Conservation (phyloP, 2,797 vertebrate genomes). For the Clarias platycephalus region DNA sequence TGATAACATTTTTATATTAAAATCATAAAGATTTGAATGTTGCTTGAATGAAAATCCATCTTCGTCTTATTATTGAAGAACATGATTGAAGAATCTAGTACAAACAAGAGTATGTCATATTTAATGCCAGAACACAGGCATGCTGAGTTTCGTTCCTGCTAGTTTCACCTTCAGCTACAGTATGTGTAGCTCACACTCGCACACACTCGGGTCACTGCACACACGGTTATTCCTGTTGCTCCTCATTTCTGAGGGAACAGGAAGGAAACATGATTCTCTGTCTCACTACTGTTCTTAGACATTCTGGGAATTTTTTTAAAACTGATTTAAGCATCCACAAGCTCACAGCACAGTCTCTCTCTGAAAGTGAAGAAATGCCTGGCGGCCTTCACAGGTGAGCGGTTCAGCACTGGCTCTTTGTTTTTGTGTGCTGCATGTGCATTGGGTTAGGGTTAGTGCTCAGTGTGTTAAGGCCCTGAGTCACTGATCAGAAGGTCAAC, state of each 20-base stretch:
- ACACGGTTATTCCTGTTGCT: constrained; percentile 40
- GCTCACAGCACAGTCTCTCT: not conserved
- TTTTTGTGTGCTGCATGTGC: not conserved
- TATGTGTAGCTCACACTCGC: not conserved
- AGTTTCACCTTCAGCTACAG: constrained; percentile 28
- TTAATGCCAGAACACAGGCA: not conserved
- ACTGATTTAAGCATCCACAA: not conserved
- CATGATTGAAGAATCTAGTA: not conserved
- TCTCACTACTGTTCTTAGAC: not conserved
- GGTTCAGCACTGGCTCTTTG: not conserved
- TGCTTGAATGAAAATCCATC: not conserved
- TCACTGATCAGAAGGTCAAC: no score
- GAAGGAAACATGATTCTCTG: constrained; percentile 5
- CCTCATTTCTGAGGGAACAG: constrained; percentile 38
- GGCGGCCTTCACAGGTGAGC: not conserved
- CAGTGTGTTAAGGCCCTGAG: no score
- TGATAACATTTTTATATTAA: not conserved
- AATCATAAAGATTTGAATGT: not conserved
- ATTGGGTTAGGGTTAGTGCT: no score
- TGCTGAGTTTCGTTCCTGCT: constrained; percentile 23
- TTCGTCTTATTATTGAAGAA: not conserved
- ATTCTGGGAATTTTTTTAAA: not conserved
- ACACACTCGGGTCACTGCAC: not conserved
- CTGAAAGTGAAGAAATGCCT: not conserved
- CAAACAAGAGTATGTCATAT: not conserved